Evolutionary conservation across 2,113 vertebrate species (phyloP).

Genomic region (Chelonoidis abingdonii): DNA sequence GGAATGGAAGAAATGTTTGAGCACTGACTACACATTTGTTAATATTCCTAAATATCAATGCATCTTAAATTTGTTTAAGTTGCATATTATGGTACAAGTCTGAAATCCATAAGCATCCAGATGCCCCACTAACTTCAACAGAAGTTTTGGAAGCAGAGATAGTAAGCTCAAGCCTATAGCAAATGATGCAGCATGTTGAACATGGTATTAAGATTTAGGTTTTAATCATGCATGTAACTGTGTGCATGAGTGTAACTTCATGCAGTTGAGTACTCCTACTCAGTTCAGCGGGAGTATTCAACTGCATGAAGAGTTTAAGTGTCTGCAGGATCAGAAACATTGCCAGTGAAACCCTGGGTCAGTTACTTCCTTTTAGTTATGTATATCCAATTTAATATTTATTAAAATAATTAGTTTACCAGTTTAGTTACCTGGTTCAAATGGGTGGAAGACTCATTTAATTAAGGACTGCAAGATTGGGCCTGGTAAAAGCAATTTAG

Average conservation of each 20-base stretch:
- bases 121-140: background rate
- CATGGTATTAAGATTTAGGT: background rate
- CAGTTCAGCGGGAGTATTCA: background rate
- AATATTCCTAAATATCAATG: background rate
- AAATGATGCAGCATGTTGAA: background rate
- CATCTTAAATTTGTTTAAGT: background rate
- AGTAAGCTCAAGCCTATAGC: background rate
- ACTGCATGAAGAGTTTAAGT: background rate
- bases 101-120: background rate
- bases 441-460: background rate
- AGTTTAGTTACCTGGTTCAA: background rate
- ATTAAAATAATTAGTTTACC: background rate
- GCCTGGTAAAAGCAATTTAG: background rate
- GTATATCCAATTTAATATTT: background rate
- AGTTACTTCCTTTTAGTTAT: background rate
- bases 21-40: background rate
- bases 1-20: background rate
- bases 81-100: background rate
- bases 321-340: background rate
- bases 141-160: background rate
- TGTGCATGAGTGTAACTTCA: background rate
- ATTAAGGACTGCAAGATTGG: background rate
- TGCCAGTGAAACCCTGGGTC: fast-evolving
- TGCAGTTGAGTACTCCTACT: background rate
- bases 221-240: background rate